Evolutionary conservation across 2,797 vertebrate genomes (phyloP), one percentile per base, ranked within the genome.

Genomic region (Pelobates cultripes): DNA sequence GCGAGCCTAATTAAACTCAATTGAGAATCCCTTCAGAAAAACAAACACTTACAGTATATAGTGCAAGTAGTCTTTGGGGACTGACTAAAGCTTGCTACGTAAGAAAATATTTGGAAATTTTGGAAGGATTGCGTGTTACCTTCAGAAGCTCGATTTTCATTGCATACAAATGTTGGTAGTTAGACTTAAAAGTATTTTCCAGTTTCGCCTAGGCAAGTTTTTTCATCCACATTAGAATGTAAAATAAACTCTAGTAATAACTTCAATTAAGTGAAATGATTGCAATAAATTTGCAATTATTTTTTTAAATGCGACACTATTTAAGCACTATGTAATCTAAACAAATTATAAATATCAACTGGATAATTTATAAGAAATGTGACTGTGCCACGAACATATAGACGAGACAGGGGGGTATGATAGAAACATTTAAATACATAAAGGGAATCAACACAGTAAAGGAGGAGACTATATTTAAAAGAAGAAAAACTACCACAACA

Each of bases 1-100:
- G 43, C 28, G 28, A 75, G 66, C 71, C 71, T 70, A 75, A 83
- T 84, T 70, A 84, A 76, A 41, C 57, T 47, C 72, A 71, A 79
- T 43, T 3, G 72, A 70, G 60, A 79, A 75, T 84, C 82, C 82
- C 72, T 71, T 74, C 64, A 67, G 67, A 66, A 75, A 70, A 66
- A 66, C 71, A 76, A 83, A 57, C 67, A 76, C 66, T 79, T 60
- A 40, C 17, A 67, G 76, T 57, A 60, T 61, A 75, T 43, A 43
- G 76, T 43, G 70, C 77, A 76, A 71, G 6, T 15, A 5, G 4
- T 15, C 82, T 45, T 44, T 13, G 7, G 80, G 80, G 75, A 77
- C 14, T 28, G 72, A 79, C 77, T 75, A 75, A 84, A 3, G 73
- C 43, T 47, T 71, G 71, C 44, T 71, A 76, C 61, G 43, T 60